Evolutionary conservation across 2,888 invertebrate genomes (phyloP).

Genomic region (Nomada goodeniana): DNA sequence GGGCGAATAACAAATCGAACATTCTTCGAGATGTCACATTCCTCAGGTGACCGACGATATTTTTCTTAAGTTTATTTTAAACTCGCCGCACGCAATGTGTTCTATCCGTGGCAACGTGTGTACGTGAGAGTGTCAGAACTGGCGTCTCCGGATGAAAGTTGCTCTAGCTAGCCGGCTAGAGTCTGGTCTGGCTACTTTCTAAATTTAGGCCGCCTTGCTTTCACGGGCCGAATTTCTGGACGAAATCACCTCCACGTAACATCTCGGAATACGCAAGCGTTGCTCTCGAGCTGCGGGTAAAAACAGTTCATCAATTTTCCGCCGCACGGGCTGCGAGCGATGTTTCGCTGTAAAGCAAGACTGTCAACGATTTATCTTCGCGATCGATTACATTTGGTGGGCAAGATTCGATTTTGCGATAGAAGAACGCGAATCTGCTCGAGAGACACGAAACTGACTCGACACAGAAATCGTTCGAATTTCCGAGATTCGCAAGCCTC

Average conservation of each 20-base stretch:
- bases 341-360: background rate
- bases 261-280: background rate
- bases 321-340: background rate
- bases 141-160: constrained; percentile 68
- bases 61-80: too few relatives aligned
- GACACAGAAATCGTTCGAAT: background rate
- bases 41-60: too few relatives aligned
- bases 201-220: constrained; percentile 79
- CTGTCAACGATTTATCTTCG: background rate
- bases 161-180: constrained; percentile 66
- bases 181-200: constrained; percentile 76
- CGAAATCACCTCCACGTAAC: constrained; percentile 40
- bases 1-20: too few relatives aligned
- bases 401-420: too few relatives aligned
- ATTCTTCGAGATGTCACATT: too few relatives aligned
- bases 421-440: too few relatives aligned
- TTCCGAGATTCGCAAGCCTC: too few relatives aligned
- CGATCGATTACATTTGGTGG: background rate
- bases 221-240: constrained; percentile 73
- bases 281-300: background rate
- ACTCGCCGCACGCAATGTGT: background rate
- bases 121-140: constrained; percentile 30
- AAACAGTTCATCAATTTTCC: background rate
- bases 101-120: background rate
- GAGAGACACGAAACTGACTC: too few relatives aligned